phyloP scores from a whole-genome alignment of 2,113 vertebrate genomes.

The Tupaia tana region DNA sequence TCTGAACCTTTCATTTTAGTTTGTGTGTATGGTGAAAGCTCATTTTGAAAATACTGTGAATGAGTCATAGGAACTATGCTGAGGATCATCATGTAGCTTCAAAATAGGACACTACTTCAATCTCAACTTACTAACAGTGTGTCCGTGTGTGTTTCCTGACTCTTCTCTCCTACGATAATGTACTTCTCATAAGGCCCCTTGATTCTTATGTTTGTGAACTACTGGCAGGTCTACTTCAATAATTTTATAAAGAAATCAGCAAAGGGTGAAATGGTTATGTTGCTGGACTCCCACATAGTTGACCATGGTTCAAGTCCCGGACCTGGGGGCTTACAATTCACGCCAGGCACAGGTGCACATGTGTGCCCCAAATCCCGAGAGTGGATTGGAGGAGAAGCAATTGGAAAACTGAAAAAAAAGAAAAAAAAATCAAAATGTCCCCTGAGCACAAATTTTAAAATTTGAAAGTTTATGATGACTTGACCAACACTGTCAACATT shows the following conservation, averaged over 20 bases:
- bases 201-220: not conserved
- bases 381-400: too few species aligned
- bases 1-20: not conserved
- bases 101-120: not conserved
- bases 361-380: too few species aligned
- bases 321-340: too few species aligned
- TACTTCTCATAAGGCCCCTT: not conserved
- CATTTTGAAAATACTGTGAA: not conserved
- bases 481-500: not conserved
- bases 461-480: not conserved
- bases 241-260: not conserved
- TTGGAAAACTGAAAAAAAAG: too few species aligned
- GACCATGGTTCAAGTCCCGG: too few species aligned
- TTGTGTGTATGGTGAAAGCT: not conserved
- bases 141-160: not conserved
- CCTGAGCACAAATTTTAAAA: constrained; percentile 8
- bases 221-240: not conserved
- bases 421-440: not conserved
- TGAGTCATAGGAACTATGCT: not conserved
- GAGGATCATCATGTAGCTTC: not conserved
- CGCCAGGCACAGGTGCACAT: too few species aligned
- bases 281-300: too few species aligned
- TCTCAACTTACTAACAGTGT: not conserved
- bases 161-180: not conserved
- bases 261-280: too few species aligned